These are phyloP conservation scores for Oreotragus oreotragus DNA, from an alignment of 2,113 vertebrate species.

Conservation along the genomic window DNA sequence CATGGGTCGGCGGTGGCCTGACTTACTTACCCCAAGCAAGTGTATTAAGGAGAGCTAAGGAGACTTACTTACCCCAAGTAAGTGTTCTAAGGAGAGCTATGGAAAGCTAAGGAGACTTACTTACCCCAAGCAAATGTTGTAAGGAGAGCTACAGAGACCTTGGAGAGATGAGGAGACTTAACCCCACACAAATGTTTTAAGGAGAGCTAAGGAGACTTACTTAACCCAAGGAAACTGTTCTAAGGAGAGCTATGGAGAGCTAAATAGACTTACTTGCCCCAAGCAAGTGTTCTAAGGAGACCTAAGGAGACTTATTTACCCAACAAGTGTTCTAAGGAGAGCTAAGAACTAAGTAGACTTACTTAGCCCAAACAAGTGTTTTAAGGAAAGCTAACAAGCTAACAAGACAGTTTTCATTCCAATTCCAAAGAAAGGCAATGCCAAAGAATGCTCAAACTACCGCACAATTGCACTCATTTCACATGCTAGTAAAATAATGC, in stretches of 20 bases:
- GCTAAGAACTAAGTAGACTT: background rate
- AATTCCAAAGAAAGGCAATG: no score
- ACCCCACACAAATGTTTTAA: background rate
- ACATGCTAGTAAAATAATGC: no score
- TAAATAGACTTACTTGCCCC: background rate
- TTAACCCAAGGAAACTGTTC: background rate
- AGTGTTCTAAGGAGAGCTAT: no score
- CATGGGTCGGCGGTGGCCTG: rapidly evolving
- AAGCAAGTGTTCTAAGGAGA: background rate
- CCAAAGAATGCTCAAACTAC: no score
- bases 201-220: background rate
- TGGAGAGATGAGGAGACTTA: background rate
- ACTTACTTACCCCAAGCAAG: background rate
- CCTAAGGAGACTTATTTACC: background rate
- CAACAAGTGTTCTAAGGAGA: background rate
- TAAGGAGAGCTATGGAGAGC: background rate
- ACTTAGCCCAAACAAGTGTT: background rate
- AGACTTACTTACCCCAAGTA: no score
- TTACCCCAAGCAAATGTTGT: background rate
- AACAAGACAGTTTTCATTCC: no score
- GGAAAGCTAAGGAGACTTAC: no score
- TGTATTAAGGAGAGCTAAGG: background rate
- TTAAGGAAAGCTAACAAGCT: background rate
- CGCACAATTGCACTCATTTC: no score
- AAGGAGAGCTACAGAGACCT: background rate